Percentiles rank a stretch among this genome's conserved stretches.
Evolutionary conservation across 2,113 vertebrate species (phyloP).

Genomic region (Microtus richardsoni): DNA sequence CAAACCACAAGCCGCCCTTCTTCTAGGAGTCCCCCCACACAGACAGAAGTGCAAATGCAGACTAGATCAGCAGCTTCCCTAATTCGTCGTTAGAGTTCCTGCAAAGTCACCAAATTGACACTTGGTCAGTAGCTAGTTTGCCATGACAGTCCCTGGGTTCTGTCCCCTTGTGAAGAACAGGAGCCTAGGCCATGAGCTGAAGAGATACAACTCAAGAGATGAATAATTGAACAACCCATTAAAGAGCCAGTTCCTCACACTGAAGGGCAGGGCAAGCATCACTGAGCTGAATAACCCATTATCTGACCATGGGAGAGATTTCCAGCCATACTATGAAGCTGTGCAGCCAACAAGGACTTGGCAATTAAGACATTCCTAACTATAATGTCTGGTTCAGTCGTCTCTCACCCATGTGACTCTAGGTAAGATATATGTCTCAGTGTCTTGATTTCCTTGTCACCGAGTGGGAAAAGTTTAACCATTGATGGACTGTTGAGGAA

Average conservation of each 20-base stretch:
- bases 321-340: accelerated
- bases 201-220: accelerated
- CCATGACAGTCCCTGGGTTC: neutral
- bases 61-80: neutral
- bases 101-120: neutral
- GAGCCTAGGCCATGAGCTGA: neutral
- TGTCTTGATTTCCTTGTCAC: neutral
- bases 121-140: neutral
- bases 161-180: neutral
- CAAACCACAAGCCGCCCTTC: accelerated
- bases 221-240: accelerated
- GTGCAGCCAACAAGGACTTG: too few relatives aligned
- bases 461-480: neutral
- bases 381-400: neutral
- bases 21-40: neutral
- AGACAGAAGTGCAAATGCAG: neutral
- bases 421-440: neutral
- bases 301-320: too few relatives aligned
- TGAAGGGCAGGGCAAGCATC: too few relatives aligned
- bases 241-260: too few relatives aligned
- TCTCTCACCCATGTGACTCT: neutral
- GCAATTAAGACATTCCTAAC: neutral
- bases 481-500: neutral
- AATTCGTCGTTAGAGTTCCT: neutral
- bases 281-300: accelerated